A percentile compares a stretch with the other conserved stretches of the same genome.
phyloP scores from a whole-genome alignment of 2,113 vertebrate genomes.

The Formicarius rufipectus region DNA sequence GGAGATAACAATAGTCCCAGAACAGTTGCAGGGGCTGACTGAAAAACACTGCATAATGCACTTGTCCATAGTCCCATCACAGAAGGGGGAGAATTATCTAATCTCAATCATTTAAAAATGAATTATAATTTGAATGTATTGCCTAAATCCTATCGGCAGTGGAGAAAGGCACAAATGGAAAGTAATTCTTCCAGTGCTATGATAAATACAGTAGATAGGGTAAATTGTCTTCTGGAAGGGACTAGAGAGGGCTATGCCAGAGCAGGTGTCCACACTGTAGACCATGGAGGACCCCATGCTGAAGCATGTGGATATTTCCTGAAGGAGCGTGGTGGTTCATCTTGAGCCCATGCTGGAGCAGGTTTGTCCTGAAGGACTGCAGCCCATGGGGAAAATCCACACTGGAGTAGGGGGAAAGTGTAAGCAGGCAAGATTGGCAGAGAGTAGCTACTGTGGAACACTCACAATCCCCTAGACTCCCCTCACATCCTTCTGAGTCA shows the following conservation, averaged over 20 bases:
- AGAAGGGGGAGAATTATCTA: background rate
- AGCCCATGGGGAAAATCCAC: background rate
- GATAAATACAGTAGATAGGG: background rate
- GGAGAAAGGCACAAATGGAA: background rate
- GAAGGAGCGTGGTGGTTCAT: background rate
- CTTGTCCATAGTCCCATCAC: background rate
- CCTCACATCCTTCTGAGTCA: rapidly evolving
- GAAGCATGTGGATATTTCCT: background rate
- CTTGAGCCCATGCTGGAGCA: background rate
- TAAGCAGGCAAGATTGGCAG: background rate
- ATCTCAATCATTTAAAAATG: background rate
- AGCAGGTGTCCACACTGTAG: background rate
- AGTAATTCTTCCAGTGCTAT: background rate
- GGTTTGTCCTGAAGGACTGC: background rate
- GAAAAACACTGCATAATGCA: background rate
- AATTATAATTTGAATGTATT: background rate
- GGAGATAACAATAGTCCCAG: background rate
- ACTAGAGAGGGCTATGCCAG: background rate
- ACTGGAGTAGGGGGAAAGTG: background rate
- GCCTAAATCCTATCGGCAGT: background rate
- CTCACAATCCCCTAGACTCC: background rate
- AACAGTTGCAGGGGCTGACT: background rate
- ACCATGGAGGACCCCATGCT: background rate
- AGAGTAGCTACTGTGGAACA: background rate
- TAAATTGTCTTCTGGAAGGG: background rate